These are phyloP conservation scores for Delia radicum DNA, from an alignment of 1,140 invertebrate genomes.

Conservation along the genomic window DNA sequence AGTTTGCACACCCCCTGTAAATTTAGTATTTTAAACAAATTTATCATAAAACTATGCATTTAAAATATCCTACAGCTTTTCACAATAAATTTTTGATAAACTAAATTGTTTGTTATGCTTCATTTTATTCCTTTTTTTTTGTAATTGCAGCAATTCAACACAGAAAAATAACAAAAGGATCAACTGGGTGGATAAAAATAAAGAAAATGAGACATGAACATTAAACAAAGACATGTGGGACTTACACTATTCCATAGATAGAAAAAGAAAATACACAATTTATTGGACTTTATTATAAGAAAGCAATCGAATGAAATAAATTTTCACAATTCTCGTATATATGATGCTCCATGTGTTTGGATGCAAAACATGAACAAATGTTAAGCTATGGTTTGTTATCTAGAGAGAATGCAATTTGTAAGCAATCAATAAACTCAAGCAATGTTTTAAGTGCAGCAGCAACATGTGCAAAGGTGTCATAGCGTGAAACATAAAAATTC, in stretches of 20 bases:
- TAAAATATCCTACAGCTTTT: too few relatives aligned
- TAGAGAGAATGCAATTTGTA: slow-evolving; percentile 7
- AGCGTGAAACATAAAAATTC: slow-evolving; percentile 18
- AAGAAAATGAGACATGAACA: not conserved
- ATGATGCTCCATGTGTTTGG: not conserved
- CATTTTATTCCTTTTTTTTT: not conserved
- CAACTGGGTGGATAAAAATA: not conserved
- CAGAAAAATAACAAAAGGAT: not conserved
- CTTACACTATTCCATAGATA: not conserved
- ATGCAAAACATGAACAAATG: not conserved
- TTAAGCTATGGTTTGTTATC: not conserved
- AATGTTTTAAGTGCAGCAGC: not conserved
- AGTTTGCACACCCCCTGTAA: too few relatives aligned
- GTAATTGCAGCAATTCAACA: not conserved
- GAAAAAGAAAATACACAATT: not conserved
- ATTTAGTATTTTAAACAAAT: too few relatives aligned
- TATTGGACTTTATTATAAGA: not conserved
- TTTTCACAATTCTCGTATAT: not conserved
- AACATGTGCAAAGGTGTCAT: slow-evolving; percentile 22
- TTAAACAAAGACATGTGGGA: not conserved
- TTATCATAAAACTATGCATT: too few relatives aligned
- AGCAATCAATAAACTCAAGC: slow-evolving; percentile 12
- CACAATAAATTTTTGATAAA: too few relatives aligned
- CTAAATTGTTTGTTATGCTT: not conserved
- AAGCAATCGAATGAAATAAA: not conserved